Conservation (phyloP, 1,140 invertebrate genomes). For the Melitaea cinxia region DNA sequence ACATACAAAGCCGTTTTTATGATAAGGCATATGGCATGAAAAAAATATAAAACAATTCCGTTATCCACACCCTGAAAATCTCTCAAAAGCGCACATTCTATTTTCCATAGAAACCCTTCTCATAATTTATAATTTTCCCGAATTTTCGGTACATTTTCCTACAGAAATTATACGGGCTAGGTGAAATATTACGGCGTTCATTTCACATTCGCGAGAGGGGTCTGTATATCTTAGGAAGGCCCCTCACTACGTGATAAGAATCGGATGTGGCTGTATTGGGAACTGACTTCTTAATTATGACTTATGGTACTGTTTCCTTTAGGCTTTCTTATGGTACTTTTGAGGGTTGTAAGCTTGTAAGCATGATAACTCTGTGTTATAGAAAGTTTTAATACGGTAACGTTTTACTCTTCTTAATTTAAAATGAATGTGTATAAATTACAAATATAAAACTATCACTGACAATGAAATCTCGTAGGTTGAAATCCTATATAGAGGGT, state of each 20-base stretch:
- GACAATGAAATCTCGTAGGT: no score
- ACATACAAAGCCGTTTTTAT: no score
- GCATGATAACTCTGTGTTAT: no score
- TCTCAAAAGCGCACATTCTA: background rate
- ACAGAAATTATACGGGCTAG: conserved; percentile 9
- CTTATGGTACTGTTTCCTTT: background rate
- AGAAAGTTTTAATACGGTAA: no score
- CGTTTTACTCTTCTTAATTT: no score
- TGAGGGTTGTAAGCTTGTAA: no score
- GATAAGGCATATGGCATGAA: no score
- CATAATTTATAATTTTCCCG: conserved; percentile 1
- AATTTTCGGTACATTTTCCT: background rate
- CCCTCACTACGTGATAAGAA: conserved; percentile 25
- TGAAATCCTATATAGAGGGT: no score
- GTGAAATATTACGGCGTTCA: conserved; percentile 23
- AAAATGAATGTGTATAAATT: no score
- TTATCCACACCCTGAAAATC: background rate
- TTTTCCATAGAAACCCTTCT: background rate
- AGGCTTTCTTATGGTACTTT: background rate
- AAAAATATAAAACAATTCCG: no score
- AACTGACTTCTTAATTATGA: conserved; percentile 16
- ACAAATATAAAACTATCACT: no score
- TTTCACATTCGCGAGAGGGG: conserved; percentile 32
- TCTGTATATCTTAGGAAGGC: conserved; percentile 33
- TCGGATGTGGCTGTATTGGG: conserved; percentile 5